These are phyloP conservation scores for Apaloderma vittatum DNA, from an alignment of 2,113 vertebrate genomes.

Conservation along the genomic window DNA sequence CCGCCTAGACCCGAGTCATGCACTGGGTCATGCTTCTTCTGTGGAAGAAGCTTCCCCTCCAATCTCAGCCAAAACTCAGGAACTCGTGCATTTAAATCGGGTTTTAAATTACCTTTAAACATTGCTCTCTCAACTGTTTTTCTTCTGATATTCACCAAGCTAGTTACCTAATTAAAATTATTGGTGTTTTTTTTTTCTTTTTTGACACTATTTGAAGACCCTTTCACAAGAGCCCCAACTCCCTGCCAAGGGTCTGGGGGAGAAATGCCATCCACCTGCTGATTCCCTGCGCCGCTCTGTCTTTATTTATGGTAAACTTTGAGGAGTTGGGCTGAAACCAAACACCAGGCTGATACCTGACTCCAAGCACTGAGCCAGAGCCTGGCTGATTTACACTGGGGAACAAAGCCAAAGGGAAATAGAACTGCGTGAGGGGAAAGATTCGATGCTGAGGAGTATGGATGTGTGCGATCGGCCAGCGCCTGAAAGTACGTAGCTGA, in stretches of 20 bases:
- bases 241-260: background rate
- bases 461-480: background rate
- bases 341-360: background rate
- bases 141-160: background rate
- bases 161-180: background rate
- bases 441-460: background rate
- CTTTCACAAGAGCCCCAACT: background rate
- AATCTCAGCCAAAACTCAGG: background rate
- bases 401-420: constrained; percentile 22
- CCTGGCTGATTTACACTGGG: background rate
- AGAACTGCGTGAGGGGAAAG: background rate
- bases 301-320: constrained; percentile 25
- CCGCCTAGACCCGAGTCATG: background rate
- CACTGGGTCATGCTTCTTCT: background rate
- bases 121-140: background rate
- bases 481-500: background rate
- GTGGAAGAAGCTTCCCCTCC: background rate
- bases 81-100: background rate
- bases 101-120: background rate
- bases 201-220: background rate
- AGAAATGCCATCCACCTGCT: background rate
- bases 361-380: background rate
- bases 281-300: background rate
- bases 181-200: background rate
- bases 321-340: constrained; percentile 1